Conservation (phyloP, 2,888 invertebrate species). For the Serripes groenlandicus region DNA sequence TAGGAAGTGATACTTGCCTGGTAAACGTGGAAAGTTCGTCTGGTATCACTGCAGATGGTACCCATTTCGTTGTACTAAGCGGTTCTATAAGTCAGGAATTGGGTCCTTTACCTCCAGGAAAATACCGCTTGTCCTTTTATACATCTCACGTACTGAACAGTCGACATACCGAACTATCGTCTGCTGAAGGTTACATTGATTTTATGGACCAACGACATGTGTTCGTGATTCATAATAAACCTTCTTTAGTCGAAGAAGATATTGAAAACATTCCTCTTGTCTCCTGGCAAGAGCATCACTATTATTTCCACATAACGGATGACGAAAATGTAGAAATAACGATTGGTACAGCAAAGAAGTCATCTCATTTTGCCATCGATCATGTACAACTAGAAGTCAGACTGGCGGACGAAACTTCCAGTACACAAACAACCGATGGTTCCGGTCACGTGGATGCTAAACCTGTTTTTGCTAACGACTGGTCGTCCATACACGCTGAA, state of each 20-base stretch:
- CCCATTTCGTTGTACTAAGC: constrained; percentile 3
- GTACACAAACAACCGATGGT: not conserved
- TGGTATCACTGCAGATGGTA: constrained; percentile 17
- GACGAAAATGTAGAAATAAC: not conserved
- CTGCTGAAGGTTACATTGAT: constrained; percentile 34
- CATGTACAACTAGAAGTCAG: constrained; percentile 27
- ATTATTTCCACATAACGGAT: constrained; percentile 20
- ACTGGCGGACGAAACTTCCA: not conserved
- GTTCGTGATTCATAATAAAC: constrained; percentile 47
- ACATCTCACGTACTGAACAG: constrained; percentile 38
- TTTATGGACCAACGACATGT: constrained; percentile 29
- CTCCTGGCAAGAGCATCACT: constrained; percentile 55
- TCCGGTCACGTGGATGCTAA: constrained; percentile 40
- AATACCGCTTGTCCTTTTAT: constrained; percentile 37
- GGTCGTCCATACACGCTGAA: constrained; percentile 57
- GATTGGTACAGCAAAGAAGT: not conserved
- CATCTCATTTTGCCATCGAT: constrained; percentile 43
- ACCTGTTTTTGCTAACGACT: constrained; percentile 53
- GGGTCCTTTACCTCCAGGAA: not conserved
- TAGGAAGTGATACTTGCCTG: not conserved
- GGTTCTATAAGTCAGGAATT: constrained; percentile 26
- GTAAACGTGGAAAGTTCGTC: not conserved
- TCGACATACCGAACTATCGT: constrained; percentile 22
- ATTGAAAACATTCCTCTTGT: not conserved
- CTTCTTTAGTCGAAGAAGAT: not conserved